A percentile compares a stretch with the other conserved stretches of the same genome.
phyloP scores from a whole-genome alignment of 2,888 invertebrate species.

The Zele albiditarsus region DNA sequence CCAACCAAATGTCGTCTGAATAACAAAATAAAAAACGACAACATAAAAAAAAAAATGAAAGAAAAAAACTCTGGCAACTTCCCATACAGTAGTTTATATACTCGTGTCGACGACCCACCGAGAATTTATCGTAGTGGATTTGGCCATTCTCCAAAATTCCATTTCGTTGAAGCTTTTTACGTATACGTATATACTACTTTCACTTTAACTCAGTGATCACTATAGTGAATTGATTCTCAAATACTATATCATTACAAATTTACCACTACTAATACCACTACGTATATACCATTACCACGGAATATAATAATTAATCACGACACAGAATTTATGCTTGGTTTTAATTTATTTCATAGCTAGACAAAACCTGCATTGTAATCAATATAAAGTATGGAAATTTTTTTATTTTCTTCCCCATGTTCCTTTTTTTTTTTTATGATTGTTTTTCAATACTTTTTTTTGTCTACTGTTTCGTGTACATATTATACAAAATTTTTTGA shows the following conservation, averaged over 20 bases:
- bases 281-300: too few species aligned
- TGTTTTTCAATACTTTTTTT: background rate
- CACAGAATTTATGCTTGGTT: background rate
- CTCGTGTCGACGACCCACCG: slow-evolving; percentile 35
- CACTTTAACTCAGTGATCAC: background rate
- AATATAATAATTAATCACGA: too few species aligned
- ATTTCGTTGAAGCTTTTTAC: background rate
- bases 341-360: background rate
- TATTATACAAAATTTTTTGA: background rate
- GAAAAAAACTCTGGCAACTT: background rate
- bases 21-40: too few species aligned
- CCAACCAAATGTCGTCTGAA: too few species aligned
- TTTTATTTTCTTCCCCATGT: background rate
- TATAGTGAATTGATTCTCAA: background rate
- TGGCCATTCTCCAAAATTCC: slow-evolving; percentile 27
- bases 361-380: background rate
- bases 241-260: background rate
- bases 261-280: too few species aligned
- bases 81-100: background rate
- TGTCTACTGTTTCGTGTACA: background rate
- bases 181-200: background rate
- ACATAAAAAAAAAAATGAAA: background rate
- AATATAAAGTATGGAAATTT: background rate
- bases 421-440: too few species aligned
- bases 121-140: slow-evolving; percentile 19